phyloP scores from a whole-genome alignment of 2,888 invertebrate species.

The Scaptomyza reducta region DNA sequence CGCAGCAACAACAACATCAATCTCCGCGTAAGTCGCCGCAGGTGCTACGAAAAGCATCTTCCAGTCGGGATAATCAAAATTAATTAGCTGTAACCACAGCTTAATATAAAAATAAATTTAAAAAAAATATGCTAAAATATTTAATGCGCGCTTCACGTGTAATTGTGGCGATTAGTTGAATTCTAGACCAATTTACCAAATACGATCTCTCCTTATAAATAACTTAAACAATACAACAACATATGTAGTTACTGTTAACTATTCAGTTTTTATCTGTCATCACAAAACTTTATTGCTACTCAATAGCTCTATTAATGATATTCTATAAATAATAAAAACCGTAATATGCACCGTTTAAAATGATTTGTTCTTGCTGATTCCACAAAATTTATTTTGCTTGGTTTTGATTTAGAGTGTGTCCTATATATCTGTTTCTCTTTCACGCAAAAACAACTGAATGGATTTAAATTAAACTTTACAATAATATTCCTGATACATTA shows the following conservation, averaged over 20 bases:
- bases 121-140: conserved; percentile 19
- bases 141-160: conserved; percentile 19
- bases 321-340: conserved; percentile 37
- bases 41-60: conserved; percentile 80
- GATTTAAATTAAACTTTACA: too few species aligned
- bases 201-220: conserved; percentile 30
- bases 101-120: neutral
- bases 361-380: neutral
- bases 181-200: conserved; percentile 69
- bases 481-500: too few species aligned
- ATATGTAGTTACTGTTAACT: conserved; percentile 5
- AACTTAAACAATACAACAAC: conserved; percentile 4
- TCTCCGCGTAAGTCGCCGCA: conserved; percentile 86
- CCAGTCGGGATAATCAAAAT: conserved; percentile 74
- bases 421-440: too few species aligned
- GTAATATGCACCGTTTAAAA: conserved; percentile 32
- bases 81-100: conserved; percentile 41
- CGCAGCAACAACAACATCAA: conserved; percentile 26
- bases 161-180: conserved; percentile 53
- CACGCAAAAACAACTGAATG: too few species aligned
- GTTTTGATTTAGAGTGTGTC: too few species aligned
- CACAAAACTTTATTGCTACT: conserved; percentile 22
- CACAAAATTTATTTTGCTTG: neutral
- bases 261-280: conserved; percentile 2
- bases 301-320: conserved; percentile 25